phyloP scores from a whole-genome alignment of 2,888 invertebrate genomes.

The Drosophila kokeensis region DNA sequence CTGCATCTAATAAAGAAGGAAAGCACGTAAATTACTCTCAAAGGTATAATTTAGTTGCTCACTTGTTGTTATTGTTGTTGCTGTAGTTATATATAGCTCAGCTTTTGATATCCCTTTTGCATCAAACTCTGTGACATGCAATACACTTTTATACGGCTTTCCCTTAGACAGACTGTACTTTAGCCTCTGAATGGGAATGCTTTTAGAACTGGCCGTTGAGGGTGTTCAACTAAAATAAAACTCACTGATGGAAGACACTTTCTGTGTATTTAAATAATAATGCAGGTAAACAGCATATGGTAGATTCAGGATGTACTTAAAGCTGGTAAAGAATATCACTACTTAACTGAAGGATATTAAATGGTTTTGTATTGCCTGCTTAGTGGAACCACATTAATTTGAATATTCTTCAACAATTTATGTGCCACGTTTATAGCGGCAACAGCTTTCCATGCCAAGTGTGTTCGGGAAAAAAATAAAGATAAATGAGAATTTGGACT shows the following conservation, averaged over 20 bases:
- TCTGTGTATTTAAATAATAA: background rate
- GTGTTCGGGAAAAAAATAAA: background rate
- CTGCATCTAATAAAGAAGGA: conserved; percentile 74
- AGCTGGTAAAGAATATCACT: background rate
- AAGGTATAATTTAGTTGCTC: conserved; percentile 80
- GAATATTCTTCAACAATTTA: background rate
- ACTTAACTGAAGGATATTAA: background rate
- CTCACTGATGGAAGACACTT: background rate
- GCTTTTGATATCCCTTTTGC: conserved; percentile 57
- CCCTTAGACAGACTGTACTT: conserved; percentile 25
- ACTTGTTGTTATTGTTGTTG: conserved; percentile 44
- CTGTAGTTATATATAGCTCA: conserved; percentile 16
- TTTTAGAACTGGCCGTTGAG: background rate
- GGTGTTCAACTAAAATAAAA: background rate
- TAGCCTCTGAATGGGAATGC: conserved; percentile 2
- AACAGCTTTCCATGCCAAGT: background rate
- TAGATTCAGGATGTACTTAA: background rate
- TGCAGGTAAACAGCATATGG: background rate
- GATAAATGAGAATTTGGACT: background rate
- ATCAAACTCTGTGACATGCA: conserved; percentile 60
- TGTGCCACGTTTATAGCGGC: background rate
- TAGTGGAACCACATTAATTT: background rate
- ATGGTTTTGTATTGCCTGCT: background rate
- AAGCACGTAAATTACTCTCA: conserved; percentile 82
- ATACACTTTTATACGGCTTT: conserved; percentile 29